Conservation (phyloP, 2,797 vertebrate genomes). For the Alca torda region DNA sequence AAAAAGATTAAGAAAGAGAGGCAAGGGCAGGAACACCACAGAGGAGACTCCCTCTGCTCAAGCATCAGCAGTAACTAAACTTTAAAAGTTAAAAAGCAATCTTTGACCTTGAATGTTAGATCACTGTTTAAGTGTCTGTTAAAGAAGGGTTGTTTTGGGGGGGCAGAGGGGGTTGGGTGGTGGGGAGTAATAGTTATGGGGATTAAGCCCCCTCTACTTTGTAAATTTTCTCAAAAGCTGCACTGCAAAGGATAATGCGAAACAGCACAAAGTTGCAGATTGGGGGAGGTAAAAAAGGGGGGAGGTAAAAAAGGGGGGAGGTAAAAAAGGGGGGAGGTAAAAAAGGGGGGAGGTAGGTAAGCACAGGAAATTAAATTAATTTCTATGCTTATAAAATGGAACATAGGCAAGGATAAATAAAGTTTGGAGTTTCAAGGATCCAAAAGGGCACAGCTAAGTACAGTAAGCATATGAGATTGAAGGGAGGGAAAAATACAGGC, state of each 20-base stretch:
- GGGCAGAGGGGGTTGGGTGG: not conserved
- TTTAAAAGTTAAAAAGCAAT: not conserved
- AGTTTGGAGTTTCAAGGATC: not conserved
- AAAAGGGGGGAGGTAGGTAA: not conserved
- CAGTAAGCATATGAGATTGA: not conserved
- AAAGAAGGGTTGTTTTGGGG: not conserved
- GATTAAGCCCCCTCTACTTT: not conserved
- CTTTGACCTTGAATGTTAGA: not conserved
- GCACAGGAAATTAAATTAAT: constrained; percentile 29
- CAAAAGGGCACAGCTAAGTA: not conserved
- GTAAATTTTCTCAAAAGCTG: not conserved
- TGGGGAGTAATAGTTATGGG: not conserved
- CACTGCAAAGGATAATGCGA: not conserved
- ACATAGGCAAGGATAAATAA: not conserved
- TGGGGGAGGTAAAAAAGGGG: not conserved
- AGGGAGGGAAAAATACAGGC: not conserved
- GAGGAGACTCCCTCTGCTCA: not conserved
- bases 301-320: not conserved
- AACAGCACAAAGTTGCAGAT: not conserved
- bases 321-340: no score
- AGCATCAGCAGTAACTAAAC: not conserved
- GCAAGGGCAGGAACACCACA: not conserved
- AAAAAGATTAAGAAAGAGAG: not conserved
- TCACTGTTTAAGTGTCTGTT: not conserved
- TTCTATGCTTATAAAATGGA: not conserved